phyloP scores from a whole-genome alignment of 2,888 invertebrate species.

The Caenorhabditis macrosperma region DNA sequence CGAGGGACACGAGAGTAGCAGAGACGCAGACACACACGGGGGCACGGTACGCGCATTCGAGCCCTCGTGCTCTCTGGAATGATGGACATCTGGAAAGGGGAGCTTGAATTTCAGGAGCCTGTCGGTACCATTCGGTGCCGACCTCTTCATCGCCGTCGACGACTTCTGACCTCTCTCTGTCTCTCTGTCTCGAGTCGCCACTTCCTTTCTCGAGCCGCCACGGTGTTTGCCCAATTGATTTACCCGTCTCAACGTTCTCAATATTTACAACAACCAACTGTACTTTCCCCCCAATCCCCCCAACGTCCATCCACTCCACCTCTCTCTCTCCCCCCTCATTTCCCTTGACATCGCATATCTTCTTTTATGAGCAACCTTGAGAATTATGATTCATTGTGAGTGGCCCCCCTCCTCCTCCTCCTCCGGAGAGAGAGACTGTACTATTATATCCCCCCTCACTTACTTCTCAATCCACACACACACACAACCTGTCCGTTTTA shows the following conservation, averaged over 20 bases:
- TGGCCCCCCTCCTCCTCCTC: neutral
- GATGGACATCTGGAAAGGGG: too few species aligned
- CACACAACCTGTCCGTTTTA: constrained; percentile 11
- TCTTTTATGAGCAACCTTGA: constrained; percentile 56
- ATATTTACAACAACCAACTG: constrained; percentile 44
- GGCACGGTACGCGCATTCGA: constrained; percentile 22
- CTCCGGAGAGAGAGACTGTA: neutral
- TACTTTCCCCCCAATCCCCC: constrained; percentile 19
- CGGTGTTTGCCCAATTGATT: constrained; percentile 50
- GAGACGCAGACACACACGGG: constrained; percentile 3
- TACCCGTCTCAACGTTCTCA: constrained; percentile 34
- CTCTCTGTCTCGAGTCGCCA: neutral
- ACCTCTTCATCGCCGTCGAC: too few species aligned
- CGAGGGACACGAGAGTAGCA: constrained; percentile 12
- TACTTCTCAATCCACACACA: neutral
- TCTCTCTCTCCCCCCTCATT: neutral
- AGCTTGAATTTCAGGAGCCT: too few species aligned
- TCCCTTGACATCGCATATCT: constrained; percentile 27
- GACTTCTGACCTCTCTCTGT: too few species aligned
- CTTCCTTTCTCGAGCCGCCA: neutral
- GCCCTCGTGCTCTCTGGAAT: neutral
- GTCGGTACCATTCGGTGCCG: too few species aligned
- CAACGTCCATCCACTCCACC: constrained; percentile 5
- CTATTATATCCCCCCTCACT: constrained; percentile 8
- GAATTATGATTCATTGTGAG: constrained; percentile 54